Base-by-base conservation (phyloP, 1,140 invertebrate species). In the Heterodera carotae region DNA sequence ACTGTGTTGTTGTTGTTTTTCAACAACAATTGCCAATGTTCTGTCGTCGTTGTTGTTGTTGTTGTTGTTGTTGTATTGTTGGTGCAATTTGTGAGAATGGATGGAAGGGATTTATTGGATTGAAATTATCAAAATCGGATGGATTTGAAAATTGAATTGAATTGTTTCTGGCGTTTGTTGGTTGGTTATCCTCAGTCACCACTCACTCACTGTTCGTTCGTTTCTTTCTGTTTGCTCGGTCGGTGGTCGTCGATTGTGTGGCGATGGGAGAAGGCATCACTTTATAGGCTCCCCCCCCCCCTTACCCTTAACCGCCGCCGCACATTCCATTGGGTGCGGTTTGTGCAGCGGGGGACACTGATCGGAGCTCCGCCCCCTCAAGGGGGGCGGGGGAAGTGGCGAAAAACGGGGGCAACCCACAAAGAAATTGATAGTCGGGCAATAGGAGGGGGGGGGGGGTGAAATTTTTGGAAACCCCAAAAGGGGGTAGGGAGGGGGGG, bases 301-400 rank as follows among this genome's bases (percentile, higher is more conserved):
- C n/a, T 2, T 8, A 22, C 62, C 62, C n/a, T 7, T 22, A 6
- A 8, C 59, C 59, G 0, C 27, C n/a, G 62, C 62, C 62, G 62
- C 62, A 31, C 62, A 34, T 66, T 66, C 27, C 62, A 18, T 62
- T 66, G 62, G 62, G 62, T 66, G 62, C 62, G 62, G 62, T 66
- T 53, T 34, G 62, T 66, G 62, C 62, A 66, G 62, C 62, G 33
- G n/a, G 27, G 48, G 48, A 6, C 62, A 29, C 62, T 34, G 27
- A 66, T 15, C 33, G 62, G 27, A 66, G 10, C 62, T 29, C 62
- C 62, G 27, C 62, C 62, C 27, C 27, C 62, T 2, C 27, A 29
- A 18, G 62, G 62, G 62, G n/a, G 6, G 59, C 4, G 59, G 4
- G 29, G 59, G 4, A 62, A 62, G 18, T 27, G 18, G n/a, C n/a